A percentile compares a stretch with the other conserved stretches of the same genome.
Conservation (phyloP, 2,797 vertebrate species). For the Zonotrichia albicollis region DNA sequence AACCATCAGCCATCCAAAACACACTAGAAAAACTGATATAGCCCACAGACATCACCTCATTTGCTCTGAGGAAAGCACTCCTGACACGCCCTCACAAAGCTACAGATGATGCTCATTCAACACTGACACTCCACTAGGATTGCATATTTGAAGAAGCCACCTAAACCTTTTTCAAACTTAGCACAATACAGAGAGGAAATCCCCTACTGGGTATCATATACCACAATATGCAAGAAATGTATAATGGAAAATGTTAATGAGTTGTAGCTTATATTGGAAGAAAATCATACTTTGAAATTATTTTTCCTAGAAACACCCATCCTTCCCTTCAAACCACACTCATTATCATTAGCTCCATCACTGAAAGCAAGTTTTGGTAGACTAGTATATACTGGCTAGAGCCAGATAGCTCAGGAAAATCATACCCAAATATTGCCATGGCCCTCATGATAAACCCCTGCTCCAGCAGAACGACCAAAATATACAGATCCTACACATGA, state of each 20-base stretch:
- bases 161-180: slow-evolving; percentile 10
- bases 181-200: neutral
- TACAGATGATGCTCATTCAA: neutral
- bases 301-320: slow-evolving; percentile 25
- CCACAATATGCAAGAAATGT: neutral
- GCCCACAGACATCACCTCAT: slow-evolving; percentile 63
- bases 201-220: neutral
- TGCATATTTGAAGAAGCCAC: neutral
- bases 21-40: slow-evolving; percentile 52
- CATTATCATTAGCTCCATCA: neutral
- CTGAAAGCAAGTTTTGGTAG: neutral
- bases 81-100: neutral
- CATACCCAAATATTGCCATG: neutral
- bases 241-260: neutral
- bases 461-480: neutral
- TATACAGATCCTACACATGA: neutral
- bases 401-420: neutral
- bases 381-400: neutral
- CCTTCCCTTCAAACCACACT: neutral
- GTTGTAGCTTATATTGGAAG: neutral
- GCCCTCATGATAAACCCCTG: neutral
- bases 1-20: slow-evolving; percentile 59
- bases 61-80: slow-evolving; percentile 45
- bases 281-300: neutral
- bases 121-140: neutral